Conservation (phyloP, 2,797 vertebrate genomes). For the Siniperca scherzeri region DNA sequence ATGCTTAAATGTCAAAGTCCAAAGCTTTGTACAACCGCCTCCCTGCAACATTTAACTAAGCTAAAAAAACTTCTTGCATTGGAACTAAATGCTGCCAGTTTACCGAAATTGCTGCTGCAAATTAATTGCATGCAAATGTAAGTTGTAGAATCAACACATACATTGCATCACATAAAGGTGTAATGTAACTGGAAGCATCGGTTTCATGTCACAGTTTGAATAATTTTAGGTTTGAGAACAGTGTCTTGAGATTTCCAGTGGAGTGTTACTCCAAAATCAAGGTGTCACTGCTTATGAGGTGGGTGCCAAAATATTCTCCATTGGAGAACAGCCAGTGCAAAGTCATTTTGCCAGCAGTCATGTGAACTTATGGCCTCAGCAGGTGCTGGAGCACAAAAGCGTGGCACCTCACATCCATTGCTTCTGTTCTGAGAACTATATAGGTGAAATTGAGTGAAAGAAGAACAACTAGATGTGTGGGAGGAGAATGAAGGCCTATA, state of each 20-base stretch:
- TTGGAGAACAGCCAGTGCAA: conserved; percentile 35
- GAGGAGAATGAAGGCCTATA: background rate
- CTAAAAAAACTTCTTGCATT: background rate
- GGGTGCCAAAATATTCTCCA: conserved; percentile 32
- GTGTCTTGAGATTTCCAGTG: conserved; percentile 2
- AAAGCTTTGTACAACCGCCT: background rate
- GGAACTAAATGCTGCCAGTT: background rate
- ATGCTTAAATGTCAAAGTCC: background rate
- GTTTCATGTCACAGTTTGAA: conserved; percentile 5
- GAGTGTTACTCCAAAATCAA: conserved; percentile 17
- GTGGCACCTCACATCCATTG: conserved; percentile 16
- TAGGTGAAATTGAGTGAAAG: conserved; percentile 25
- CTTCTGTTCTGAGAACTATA: conserved; percentile 5
- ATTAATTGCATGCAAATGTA: background rate
- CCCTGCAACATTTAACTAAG: background rate
- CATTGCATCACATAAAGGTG: background rate
- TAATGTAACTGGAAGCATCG: background rate
- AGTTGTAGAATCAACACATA: background rate
- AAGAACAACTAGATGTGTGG: background rate
- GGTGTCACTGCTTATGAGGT: conserved; percentile 33
- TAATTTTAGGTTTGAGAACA: conserved; percentile 11
- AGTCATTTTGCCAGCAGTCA: conserved; percentile 39
- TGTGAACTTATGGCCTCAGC: conserved; percentile 45
- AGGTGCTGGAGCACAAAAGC: conserved; percentile 22
- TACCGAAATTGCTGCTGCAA: background rate